Conservation (phyloP, 1,140 invertebrate species). For the Thaumetopoea pityocampa region DNA sequence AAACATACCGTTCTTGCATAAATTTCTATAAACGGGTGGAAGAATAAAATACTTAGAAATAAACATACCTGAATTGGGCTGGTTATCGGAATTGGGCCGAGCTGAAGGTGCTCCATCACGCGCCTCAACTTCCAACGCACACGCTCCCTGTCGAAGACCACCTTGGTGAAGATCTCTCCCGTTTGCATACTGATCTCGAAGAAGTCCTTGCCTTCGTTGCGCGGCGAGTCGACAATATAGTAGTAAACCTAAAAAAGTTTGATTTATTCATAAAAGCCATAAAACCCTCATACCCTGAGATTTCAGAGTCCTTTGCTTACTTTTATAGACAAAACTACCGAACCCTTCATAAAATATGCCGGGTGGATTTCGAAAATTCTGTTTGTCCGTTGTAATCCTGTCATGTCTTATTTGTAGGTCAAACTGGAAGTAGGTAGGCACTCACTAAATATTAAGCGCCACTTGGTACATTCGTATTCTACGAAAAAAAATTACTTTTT, state of each 20-base stretch:
- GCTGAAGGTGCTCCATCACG: slow-evolving; percentile 94
- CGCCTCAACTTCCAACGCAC: slow-evolving; percentile 95
- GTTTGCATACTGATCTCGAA: slow-evolving; percentile 96
- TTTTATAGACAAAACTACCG: slow-evolving; percentile 6
- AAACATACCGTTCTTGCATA: too few species aligned
- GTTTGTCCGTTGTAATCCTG: slow-evolving; percentile 2
- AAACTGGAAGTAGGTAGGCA: too few species aligned
- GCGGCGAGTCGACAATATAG: slow-evolving; percentile 91
- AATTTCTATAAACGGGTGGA: slow-evolving; percentile 1
- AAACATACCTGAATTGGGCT: slow-evolving; percentile 93
- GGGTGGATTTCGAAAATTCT: slow-evolving; percentile 7
- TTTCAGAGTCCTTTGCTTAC: slow-evolving; percentile 12
- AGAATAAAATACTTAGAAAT: background rate
- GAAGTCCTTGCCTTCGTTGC: slow-evolving; percentile 94
- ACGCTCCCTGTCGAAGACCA: slow-evolving; percentile 95
- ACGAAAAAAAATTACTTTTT: too few species aligned
- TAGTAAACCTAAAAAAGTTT: slow-evolving; percentile 52
- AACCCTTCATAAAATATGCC: slow-evolving; percentile 13
- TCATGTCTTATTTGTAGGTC: too few species aligned
- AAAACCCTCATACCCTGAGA: slow-evolving; percentile 14
- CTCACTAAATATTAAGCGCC: too few species aligned
- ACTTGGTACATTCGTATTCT: too few species aligned
- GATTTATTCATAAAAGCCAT: slow-evolving; percentile 18
- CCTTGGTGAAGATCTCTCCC: slow-evolving; percentile 95
- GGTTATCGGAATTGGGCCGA: slow-evolving; percentile 90